Conservation (phyloP, 2,797 vertebrate genomes). For the Scyliorhinus canicula region DNA sequence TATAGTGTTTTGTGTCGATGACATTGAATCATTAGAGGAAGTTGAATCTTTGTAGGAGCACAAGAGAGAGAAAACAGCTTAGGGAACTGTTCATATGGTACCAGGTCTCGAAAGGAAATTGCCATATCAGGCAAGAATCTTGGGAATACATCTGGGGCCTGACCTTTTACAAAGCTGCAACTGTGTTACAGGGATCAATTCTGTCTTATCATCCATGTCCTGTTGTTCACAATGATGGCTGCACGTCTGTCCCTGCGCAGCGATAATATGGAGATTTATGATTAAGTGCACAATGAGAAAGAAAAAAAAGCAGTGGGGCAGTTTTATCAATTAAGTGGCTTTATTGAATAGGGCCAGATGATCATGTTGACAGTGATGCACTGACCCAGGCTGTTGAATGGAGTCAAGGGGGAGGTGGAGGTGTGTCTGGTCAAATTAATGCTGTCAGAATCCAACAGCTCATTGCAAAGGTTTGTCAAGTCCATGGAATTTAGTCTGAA, state of each 20-base stretch:
- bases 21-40: neutral
- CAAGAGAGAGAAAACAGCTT: conserved; percentile 21
- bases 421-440: conserved; percentile 38
- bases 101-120: conserved; percentile 12
- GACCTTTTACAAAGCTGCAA: conserved; percentile 38
- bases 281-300: conserved; percentile 34
- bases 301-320: conserved; percentile 29
- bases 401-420: conserved; percentile 30
- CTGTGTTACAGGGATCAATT: conserved; percentile 38
- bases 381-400: conserved; percentile 45
- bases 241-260: conserved; percentile 35
- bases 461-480: conserved; percentile 36
- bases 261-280: conserved; percentile 37
- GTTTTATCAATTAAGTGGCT: conserved; percentile 39
- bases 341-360: conserved; percentile 38
- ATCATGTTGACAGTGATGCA: conserved; percentile 45
- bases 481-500: conserved; percentile 49
- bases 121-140: conserved; percentile 35
- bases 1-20: neutral
- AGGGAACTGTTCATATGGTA: conserved; percentile 4
- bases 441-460: conserved; percentile 34
- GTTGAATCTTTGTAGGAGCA: conserved; percentile 9
- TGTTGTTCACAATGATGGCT: conserved; percentile 37
- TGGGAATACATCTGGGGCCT: conserved; percentile 37
- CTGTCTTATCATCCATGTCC: conserved; percentile 37